A percentile compares a stretch with the other conserved stretches of the same genome.
phyloP scores from a whole-genome alignment of 2,888 invertebrate species.

The Hirtodrosophila confusa region DNA sequence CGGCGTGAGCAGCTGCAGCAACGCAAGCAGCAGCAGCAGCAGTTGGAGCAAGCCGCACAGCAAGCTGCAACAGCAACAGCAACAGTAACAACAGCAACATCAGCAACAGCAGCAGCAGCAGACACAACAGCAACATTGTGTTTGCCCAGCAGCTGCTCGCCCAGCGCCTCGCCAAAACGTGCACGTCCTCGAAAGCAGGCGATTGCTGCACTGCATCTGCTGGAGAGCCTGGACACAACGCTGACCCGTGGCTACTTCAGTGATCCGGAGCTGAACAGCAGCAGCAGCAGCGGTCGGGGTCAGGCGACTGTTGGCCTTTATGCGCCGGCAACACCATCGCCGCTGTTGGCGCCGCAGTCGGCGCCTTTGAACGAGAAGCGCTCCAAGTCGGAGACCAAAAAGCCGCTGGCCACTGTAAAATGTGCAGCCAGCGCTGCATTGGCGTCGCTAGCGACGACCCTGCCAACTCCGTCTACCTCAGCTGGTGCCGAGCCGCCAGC shows the following conservation, averaged over 20 bases:
- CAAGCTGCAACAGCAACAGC: slow-evolving; percentile 15
- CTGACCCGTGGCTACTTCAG: slow-evolving; percentile 83
- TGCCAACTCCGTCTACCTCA: slow-evolving; percentile 54
- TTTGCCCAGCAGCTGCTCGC: slow-evolving; percentile 34
- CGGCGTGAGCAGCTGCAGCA: slow-evolving; percentile 69
- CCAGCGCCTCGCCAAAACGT: slow-evolving; percentile 74
- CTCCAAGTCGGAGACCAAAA: slow-evolving; percentile 85
- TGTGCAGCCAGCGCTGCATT: slow-evolving; percentile 16
- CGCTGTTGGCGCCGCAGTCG: slow-evolving; percentile 41
- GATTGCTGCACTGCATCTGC: slow-evolving; percentile 72
- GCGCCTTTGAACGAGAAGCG: slow-evolving; percentile 72
- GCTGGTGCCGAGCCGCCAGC: slow-evolving; percentile 40
- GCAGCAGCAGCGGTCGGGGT: slow-evolving; percentile 42
- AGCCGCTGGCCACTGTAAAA: slow-evolving; percentile 70
- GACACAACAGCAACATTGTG: slow-evolving; percentile 7
- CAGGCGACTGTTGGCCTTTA: slow-evolving; percentile 45
- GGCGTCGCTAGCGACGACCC: slow-evolving; percentile 24
- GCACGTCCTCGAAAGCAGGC: slow-evolving; percentile 66
- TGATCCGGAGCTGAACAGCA: slow-evolving; percentile 81
- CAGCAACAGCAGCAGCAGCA: slow-evolving; percentile 5
- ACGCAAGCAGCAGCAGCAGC: slow-evolving; percentile 66
- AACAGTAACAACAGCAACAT: slow-evolving; percentile 4
- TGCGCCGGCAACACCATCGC: slow-evolving; percentile 50
- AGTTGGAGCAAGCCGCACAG: slow-evolving; percentile 31
- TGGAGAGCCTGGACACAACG: slow-evolving; percentile 77